These are phyloP conservation scores for Oriolus oriolus DNA, from an alignment of 2,113 vertebrate species.

Conservation along the genomic window DNA sequence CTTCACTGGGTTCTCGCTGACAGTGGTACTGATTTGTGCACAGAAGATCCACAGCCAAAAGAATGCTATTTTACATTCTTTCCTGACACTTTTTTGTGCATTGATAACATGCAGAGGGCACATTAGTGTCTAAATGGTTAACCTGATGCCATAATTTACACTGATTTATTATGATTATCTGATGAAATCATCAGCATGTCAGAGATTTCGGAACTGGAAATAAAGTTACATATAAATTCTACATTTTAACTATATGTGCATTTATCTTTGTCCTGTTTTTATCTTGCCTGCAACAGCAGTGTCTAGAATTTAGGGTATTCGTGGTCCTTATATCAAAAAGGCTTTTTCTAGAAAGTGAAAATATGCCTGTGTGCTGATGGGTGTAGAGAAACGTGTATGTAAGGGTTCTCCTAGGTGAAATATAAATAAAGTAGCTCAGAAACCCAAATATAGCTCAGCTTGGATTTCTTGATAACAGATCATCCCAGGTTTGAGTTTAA, in stretches of 20 bases:
- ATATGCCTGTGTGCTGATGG: background rate
- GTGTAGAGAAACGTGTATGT: background rate
- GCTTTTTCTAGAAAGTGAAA: background rate
- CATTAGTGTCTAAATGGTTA: background rate
- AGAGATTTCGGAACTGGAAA: background rate
- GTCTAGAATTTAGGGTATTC: background rate
- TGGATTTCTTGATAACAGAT: background rate
- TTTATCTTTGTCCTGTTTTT: background rate
- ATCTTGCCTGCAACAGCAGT: background rate
- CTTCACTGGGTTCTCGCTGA: background rate
- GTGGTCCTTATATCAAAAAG: background rate
- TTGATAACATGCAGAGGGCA: background rate
- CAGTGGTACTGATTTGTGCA: background rate
- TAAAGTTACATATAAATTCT: background rate
- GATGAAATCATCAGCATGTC: background rate
- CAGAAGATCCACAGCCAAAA: background rate
- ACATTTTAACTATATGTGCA: background rate
- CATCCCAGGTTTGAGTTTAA: background rate
- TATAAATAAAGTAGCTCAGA: slow-evolving; percentile 2
- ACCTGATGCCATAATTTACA: background rate
- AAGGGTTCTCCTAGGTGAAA: background rate
- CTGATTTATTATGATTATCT: background rate
- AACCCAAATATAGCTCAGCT: slow-evolving; percentile 13
- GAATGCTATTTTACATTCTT: background rate
- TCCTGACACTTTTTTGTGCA: background rate